Base-by-base conservation (phyloP, 92 coral and sea anemone species). In the Zoanthus solanderi region DNA sequence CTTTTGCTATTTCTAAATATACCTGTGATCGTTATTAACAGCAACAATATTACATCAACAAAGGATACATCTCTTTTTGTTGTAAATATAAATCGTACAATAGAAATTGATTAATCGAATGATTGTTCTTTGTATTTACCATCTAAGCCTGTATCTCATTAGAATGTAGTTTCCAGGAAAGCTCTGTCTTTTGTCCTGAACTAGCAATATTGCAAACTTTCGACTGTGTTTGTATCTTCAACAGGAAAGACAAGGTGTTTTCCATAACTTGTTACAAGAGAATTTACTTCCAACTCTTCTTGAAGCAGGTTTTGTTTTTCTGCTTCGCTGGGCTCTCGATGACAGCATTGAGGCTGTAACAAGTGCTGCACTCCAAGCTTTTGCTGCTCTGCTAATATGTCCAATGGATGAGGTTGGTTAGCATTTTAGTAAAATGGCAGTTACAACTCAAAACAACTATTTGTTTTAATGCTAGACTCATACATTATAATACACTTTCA, bases 251-350 rank as follows among this genome's bases (percentile, higher is more conserved):
- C 84, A 79, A 73, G 96, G 98, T 9, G 75, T 50, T 34, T 95
- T 92, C 79, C 91, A 79, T 80, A 92, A 79, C 34, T 65, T 56
- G 47, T 91, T 97, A 29, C 91, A 90, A 34, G 90, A 85, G 28
- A 88, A 91, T 52, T 69, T 95, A 3, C 76, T 94, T 48, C 91
- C 98, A 7, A 92, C 88, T 9, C 86, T 97, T 7, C 96, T 97
- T 17, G 94, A 94, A 29, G 98, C 99, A 77, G 99, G 99, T 7
- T 82, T 95, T 18, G 84, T 96, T 75, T 97, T 97, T 75, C 90
- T 97, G 6, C 87, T 97, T 30, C 94, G 99, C 46, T 97, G 99
- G 99, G 90, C 99, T 0, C 89, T 97, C 28, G 99, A 97, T 89
- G 98, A 97, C 84, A 86, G 90, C 71, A 81, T 94, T 7, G 99